Evolutionary conservation across 2,888 invertebrate species (phyloP).

Genomic region (Agrypnus murinus): DNA sequence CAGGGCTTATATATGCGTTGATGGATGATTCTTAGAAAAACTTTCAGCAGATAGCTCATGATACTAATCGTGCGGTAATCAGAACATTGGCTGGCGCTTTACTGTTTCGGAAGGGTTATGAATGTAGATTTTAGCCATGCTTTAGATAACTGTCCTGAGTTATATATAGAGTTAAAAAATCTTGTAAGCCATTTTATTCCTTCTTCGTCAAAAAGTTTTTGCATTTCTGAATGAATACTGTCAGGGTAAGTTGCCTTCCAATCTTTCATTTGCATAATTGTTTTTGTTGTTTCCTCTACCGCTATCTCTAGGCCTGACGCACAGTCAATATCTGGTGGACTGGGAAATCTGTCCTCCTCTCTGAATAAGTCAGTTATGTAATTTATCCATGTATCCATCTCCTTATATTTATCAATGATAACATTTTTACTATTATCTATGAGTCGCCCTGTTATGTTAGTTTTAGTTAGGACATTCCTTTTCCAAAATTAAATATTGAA

Average conservation of each 20-base stretch:
- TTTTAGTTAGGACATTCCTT: too few species aligned
- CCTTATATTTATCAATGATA: too few species aligned
- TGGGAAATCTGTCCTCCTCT: background rate
- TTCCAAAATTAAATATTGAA: too few species aligned
- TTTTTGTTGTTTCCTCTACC: too few species aligned
- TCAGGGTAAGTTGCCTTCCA: conserved; percentile 1
- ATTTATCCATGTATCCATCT: conserved; percentile 6
- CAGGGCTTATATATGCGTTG: too few species aligned
- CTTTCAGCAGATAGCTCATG: conserved; percentile 53
- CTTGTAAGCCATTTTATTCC: background rate
- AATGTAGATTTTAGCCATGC: conserved; percentile 40
- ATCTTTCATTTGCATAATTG: conserved; percentile 4
- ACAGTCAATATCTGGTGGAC: background rate
- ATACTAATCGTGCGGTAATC: conserved; percentile 52
- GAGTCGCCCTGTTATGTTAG: too few species aligned
- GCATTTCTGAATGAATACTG: conserved; percentile 2
- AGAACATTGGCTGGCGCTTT: conserved; percentile 46
- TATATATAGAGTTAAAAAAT: conserved; percentile 30
- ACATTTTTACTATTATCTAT: too few species aligned
- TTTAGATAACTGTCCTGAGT: conserved; percentile 10
- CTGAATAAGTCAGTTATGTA: background rate
- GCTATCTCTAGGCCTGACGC: background rate
- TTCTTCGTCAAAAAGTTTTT: background rate
- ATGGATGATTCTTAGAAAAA: conserved; percentile 52
- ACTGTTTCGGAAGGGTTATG: conserved; percentile 44